Evolutionary conservation across 2,113 vertebrate genomes (phyloP).

Genomic region (Raphicerus campestris): DNA sequence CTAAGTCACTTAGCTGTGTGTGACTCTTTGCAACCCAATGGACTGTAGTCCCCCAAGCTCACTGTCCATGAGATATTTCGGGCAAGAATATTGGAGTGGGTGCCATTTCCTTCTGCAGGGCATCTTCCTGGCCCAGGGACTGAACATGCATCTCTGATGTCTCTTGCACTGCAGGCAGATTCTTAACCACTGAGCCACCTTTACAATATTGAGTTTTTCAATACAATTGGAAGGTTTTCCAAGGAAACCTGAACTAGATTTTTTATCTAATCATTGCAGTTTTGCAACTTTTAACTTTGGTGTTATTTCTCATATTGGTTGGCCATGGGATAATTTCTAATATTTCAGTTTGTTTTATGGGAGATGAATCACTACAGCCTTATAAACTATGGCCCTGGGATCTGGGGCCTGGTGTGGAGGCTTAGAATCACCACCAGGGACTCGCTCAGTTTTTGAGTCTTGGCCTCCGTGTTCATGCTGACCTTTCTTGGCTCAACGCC

Average conservation of each 20-base stretch:
- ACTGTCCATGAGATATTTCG: neutral
- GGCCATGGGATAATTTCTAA: neutral
- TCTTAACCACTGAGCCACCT: neutral
- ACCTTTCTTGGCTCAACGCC: neutral
- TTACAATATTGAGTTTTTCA: neutral
- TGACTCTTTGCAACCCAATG: neutral
- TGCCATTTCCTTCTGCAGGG: neutral
- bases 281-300: neutral
- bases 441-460: neutral
- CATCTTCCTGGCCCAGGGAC: neutral
- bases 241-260: neutral
- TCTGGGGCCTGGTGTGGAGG: neutral
- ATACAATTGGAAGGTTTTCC: neutral
- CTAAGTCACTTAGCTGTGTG: neutral
- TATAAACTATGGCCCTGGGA: neutral
- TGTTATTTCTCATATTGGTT: neutral
- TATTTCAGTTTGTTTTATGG: neutral
- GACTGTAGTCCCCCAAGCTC: neutral
- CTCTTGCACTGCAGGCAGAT: neutral
- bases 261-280: neutral
- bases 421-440: rapidly evolving
- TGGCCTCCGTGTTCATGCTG: neutral
- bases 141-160: neutral
- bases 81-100: neutral
- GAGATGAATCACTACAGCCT: neutral